A percentile compares a stretch with the other conserved stretches of the same genome.
These are phyloP conservation scores for Epinephelus moara DNA, from an alignment of 2,113 vertebrate species.

Conservation along the genomic window DNA sequence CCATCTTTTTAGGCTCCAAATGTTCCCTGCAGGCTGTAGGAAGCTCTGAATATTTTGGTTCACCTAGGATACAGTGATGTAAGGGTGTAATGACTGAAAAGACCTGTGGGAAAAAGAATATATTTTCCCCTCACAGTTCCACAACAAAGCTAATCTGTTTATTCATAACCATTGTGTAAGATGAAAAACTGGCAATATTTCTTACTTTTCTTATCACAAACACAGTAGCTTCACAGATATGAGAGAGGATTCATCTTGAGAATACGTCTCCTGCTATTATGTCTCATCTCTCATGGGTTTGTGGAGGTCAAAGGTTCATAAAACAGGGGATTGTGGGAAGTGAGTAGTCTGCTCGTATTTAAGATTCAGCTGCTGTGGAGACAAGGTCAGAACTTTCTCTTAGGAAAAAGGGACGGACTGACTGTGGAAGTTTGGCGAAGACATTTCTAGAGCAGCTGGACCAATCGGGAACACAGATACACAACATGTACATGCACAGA, in stretches of 20 bases:
- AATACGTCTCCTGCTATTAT: neutral
- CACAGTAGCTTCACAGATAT: neutral
- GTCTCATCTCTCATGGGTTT: constrained; percentile 39
- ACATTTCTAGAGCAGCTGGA: constrained; percentile 26
- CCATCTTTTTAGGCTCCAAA: neutral
- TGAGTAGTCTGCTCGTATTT: constrained; percentile 12
- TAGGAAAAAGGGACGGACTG: constrained; percentile 55
- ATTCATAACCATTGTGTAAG: neutral
- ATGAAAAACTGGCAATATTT: neutral
- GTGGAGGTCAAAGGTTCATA: constrained; percentile 19
- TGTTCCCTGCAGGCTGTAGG: constrained; percentile 6
- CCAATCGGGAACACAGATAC: neutral
- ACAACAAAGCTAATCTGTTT: neutral
- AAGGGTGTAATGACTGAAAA: neutral
- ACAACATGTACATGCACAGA: neutral
- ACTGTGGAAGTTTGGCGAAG: constrained; percentile 9
- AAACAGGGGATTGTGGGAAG: constrained; percentile 74
- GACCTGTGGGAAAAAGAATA: neutral
- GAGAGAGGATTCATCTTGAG: neutral
- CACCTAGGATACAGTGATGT: constrained; percentile 4
- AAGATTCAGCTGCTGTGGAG: constrained; percentile 12
- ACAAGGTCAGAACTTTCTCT: constrained; percentile 66
- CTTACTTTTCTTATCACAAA: neutral
- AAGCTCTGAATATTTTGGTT: constrained; percentile 13
- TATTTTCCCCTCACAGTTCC: neutral